Base-by-base conservation (phyloP, 2,888 invertebrate species). In the Chrysodeixis includens region DNA sequence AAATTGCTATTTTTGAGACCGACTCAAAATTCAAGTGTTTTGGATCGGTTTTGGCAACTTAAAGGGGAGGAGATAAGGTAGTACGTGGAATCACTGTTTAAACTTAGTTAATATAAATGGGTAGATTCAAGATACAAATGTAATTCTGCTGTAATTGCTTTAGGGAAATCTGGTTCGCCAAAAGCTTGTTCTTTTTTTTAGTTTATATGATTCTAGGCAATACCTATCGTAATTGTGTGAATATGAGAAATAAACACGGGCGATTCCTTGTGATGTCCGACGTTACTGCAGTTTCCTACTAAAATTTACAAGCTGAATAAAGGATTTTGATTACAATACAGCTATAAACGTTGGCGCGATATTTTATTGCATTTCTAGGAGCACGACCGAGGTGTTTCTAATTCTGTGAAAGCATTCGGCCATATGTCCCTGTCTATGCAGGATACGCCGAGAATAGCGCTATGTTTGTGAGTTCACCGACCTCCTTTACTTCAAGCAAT, bases 371-470 rank as follows among this genome's bases (percentile, higher is more conserved):
- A 40, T 40, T 40, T 40, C 40, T 40, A 40, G n/a, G 40, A 40
- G 40, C 10, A 2, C 9, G 46, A 18, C 0, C 18, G 18, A 20
- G 46, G 46, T 18, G 46, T 60, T 66, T 74, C 61, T 65, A 71
- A 74, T 66, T 70, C 57, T 30, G 62, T 66, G 49, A 32, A 60
- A 63, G 61, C 66, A 44, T 59, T 52, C 55, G 52, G 62, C 67
- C 77, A 71, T 72, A 65, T 63, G 60, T 66, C 61, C 26, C 60
- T 58, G 71, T 81, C 81, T 79, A 83, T 83, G 81, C 80, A 82
- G 82, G 82, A 84, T 71, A 79, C 81, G 65, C 82, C 80, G 85
- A 85, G 86, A 85, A 84, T 91, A 92, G 90, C 91, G 44, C 57
- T 30, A 64, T 60, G 72, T 75, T 76, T 75, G 82, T 72, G 80